Base-by-base conservation (phyloP, 2,888 invertebrate genomes). In the Drosophila ezoana region DNA sequence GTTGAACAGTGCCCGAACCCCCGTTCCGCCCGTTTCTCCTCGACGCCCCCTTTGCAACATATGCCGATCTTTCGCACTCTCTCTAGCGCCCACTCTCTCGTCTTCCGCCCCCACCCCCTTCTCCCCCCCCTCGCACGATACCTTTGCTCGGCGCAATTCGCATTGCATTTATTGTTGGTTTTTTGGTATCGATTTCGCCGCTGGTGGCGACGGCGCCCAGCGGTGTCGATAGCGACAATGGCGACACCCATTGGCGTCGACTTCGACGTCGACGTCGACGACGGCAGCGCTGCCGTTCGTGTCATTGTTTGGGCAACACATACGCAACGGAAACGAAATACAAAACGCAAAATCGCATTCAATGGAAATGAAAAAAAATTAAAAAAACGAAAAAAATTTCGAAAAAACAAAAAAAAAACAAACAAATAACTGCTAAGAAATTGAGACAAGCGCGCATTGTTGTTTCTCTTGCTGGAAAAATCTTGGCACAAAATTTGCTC, bases 181-280 rank as follows among this genome's bases (percentile, higher is more conserved):
- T 58, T 56, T 56, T 49, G 70, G 66, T 77, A 77, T 74, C 70
- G 66, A 77, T 77, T 73, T 73, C 73, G 72, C 58, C 20, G 66
- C 44, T 60, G 62, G 47, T 48, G 53, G 47, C 53, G 60, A 64
- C 51, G 59, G 52, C 69, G 37, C 53, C 57, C 62, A 49, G 47
- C 54, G 47, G 68, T 44, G 67, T 43, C 63, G 57, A 49, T 51
- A 45, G 66, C 63, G 45, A 32, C 63, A 16, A 38, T 71, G 71
- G 61, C 68, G 73, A 72, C 73, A 68, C 58, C 32, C 53, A 67
- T 53, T 51, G 66, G 47, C 62, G 38, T 33, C 38, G 47, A 41
- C 70, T n/a, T 18, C 2, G 20, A 20, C 20, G 53, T 14, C 51
- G 37, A 23, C 44, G 38, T 2, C 61, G 3, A 13, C 61, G 13